Evolutionary conservation across 2,113 vertebrate species (phyloP).

Genomic region (Triplophysa siluroides): DNA sequence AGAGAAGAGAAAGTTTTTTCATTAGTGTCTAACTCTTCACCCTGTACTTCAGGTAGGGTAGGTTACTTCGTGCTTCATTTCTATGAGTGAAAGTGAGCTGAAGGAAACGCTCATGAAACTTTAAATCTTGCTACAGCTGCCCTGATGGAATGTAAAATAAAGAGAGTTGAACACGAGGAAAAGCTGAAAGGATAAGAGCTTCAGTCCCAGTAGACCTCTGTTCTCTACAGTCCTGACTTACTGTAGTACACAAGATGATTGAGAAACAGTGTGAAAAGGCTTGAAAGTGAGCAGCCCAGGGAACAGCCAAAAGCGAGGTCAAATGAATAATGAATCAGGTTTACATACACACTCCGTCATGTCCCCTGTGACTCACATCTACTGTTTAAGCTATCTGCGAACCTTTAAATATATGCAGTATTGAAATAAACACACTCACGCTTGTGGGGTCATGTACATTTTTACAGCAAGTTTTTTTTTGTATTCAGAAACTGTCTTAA

Average conservation of each 20-base stretch:
- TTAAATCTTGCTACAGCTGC: conserved; percentile 33
- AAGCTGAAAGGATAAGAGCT: not conserved
- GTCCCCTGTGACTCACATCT: conserved; percentile 2
- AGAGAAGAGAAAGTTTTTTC: conserved; percentile 8
- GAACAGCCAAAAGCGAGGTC: not conserved
- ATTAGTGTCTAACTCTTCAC: conserved; percentile 26
- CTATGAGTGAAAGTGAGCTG: conserved; percentile 41
- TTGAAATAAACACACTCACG: not conserved
- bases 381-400: not conserved
- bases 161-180: conserved; percentile 28
- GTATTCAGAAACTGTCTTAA: too few relatives aligned
- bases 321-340: conserved; percentile 23
- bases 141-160: conserved; percentile 31
- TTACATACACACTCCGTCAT: conserved; percentile 28
- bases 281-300: not conserved
- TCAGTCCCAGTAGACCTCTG: conserved; percentile 9
- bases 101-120: conserved; percentile 45
- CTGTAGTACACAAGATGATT: not conserved
- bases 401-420: not conserved
- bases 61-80: conserved; percentile 33
- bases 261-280: not conserved
- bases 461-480: too few relatives aligned
- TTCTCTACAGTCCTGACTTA: conserved; percentile 15
- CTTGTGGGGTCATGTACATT: too few relatives aligned
- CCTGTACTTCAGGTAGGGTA: not conserved